Evolutionary conservation across 2,113 vertebrate species (phyloP).

Genomic region (Elgaria multicarinata): DNA sequence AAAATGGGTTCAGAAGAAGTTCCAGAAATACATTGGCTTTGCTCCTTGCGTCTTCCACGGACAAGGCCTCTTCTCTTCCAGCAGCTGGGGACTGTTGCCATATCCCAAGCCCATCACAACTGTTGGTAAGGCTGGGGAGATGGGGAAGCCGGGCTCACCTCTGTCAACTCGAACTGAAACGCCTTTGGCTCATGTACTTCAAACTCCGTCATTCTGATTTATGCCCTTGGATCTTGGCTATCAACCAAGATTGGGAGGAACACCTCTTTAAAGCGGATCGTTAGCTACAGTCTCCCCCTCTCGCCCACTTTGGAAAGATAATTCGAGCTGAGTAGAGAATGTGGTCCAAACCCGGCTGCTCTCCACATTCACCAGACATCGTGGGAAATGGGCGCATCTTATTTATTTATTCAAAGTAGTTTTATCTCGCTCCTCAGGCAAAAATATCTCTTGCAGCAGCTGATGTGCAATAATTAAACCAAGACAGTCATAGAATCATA

Average conservation of each 20-base stretch:
- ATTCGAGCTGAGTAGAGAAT: too few species aligned
- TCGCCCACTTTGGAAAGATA: too few species aligned
- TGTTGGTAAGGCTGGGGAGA: constrained; percentile 80
- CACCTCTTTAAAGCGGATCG: too few species aligned
- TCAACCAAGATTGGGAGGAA: neutral
- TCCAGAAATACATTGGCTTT: constrained; percentile 94
- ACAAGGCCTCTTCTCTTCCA: constrained; percentile 88
- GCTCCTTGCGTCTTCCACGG: constrained; percentile 95
- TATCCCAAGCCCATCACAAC: constrained; percentile 93
- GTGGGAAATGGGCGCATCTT: too few species aligned
- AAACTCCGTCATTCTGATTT: neutral
- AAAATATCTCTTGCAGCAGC: too few species aligned
- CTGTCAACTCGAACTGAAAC: neutral
- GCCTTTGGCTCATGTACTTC: too few species aligned
- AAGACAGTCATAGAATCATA: too few species aligned
- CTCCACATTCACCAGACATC: neutral
- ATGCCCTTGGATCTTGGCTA: neutral
- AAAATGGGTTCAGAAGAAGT: constrained; percentile 84
- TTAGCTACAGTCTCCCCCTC: too few species aligned
- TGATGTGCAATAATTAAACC: too few species aligned
- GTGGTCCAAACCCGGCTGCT: too few species aligned
- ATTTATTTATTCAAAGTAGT: too few species aligned
- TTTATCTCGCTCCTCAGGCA: too few species aligned
- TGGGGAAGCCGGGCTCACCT: neutral
- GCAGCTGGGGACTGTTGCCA: constrained; percentile 91